Percentiles rank a stretch among this genome's conserved stretches.
Evolutionary conservation across 2,797 vertebrate genomes (phyloP).

Genomic region (Geotrypetes seraphini): DNA sequence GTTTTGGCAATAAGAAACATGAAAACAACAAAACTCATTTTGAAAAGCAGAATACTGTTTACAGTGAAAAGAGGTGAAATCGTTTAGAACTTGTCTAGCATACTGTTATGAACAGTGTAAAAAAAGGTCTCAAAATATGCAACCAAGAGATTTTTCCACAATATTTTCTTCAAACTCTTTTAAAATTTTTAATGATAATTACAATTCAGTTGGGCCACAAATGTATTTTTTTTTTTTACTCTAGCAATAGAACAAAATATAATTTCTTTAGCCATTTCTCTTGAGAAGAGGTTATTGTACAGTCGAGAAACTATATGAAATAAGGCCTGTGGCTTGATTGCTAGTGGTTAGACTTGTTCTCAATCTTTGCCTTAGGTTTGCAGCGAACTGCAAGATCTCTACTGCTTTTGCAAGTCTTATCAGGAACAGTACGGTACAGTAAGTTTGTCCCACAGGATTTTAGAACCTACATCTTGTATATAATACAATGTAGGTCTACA

Average conservation of each 20-base stretch:
- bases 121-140: constrained; percentile 80
- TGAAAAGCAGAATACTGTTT: constrained; percentile 72
- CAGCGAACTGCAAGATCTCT: constrained; percentile 67
- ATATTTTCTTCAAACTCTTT: constrained; percentile 82
- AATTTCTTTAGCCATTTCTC: constrained; percentile 94
- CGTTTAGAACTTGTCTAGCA: constrained; percentile 59
- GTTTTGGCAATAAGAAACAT: constrained; percentile 74
- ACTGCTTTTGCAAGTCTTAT: constrained; percentile 79
- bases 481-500: constrained; percentile 84
- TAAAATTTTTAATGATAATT: constrained; percentile 81
- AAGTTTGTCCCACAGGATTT: constrained; percentile 78
- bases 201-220: constrained; percentile 83
- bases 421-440: constrained; percentile 78
- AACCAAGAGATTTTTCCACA: constrained; percentile 81
- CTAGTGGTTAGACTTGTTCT: constrained; percentile 94
- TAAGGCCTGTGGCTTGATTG: constrained; percentile 99
- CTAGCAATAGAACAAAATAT: constrained; percentile 99
- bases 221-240: constrained; percentile 86
- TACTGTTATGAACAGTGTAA: constrained; percentile 78
- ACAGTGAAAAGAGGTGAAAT: constrained; percentile 69
- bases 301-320: constrained; percentile 92
- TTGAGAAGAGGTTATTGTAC: constrained; percentile 93
- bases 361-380: constrained; percentile 76
- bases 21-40: constrained; percentile 66
- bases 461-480: constrained; percentile 78